phyloP scores from a whole-genome alignment of 2,888 invertebrate species.

The Nemotelus pantherinus region DNA sequence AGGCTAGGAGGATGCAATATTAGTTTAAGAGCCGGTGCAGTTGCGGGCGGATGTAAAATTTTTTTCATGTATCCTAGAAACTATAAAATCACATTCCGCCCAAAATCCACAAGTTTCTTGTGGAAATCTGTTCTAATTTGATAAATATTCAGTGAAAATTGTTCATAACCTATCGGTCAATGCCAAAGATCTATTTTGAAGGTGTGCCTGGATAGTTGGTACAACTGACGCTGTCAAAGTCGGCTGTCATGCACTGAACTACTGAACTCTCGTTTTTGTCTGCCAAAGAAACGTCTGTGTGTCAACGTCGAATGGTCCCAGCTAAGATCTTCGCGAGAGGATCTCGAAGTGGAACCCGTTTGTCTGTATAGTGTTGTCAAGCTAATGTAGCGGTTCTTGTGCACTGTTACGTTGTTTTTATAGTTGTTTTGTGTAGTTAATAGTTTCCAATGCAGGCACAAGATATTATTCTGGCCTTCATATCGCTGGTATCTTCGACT shows the following conservation, averaged over 20 bases:
- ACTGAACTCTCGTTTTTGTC: not conserved
- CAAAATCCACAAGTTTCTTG: too few species aligned
- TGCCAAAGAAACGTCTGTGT: not conserved
- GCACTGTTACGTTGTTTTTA: not conserved
- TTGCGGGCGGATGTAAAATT: too few species aligned
- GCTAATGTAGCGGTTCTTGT: slow-evolving; percentile 13
- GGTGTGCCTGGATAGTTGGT: too few species aligned
- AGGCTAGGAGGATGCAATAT: too few species aligned
- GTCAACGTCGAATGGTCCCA: slow-evolving; percentile 10
- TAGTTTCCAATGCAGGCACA: slow-evolving; percentile 37
- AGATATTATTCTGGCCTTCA: slow-evolving; percentile 27
- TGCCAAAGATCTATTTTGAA: too few species aligned
- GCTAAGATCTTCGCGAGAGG: not conserved
- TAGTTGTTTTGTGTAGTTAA: slow-evolving; percentile 24
- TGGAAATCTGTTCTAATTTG: too few species aligned
- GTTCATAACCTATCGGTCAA: too few species aligned
- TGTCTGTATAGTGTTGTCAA: not conserved
- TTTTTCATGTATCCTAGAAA: too few species aligned
- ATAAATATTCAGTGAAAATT: too few species aligned
- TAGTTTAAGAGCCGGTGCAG: too few species aligned
- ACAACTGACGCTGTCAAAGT: too few species aligned
- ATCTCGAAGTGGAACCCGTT: not conserved
- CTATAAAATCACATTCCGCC: too few species aligned
- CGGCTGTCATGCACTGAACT: slow-evolving; percentile 9
- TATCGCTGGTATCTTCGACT: slow-evolving; percentile 35